Evolutionary conservation across 2,888 invertebrate genomes (phyloP).

Genomic region (Plemyria rubiginata): DNA sequence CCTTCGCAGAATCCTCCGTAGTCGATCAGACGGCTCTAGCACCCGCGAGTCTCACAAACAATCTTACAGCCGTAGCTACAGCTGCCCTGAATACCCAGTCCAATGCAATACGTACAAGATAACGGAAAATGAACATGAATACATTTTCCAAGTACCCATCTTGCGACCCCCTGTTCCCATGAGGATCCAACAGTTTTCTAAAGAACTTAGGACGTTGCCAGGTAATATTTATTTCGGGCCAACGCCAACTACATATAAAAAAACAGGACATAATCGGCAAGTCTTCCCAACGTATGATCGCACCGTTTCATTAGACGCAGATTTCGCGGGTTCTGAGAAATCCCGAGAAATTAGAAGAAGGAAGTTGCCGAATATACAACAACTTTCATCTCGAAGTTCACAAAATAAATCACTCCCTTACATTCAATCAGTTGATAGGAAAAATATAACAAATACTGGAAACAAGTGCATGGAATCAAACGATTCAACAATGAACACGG

Average conservation of each 20-base stretch:
- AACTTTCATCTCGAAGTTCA: slow-evolving; percentile 37
- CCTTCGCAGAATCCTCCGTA: slow-evolving; percentile 61
- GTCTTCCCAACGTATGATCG: slow-evolving; percentile 27
- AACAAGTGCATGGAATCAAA: slow-evolving; percentile 8
- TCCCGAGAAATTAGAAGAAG: slow-evolving; percentile 41
- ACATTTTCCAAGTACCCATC: slow-evolving; percentile 55
- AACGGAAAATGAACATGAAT: slow-evolving; percentile 61
- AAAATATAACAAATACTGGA: slow-evolving; percentile 17
- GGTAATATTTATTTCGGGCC: slow-evolving; percentile 45
- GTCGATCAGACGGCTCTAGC: slow-evolving; percentile 65
- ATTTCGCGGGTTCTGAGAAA: slow-evolving; percentile 37
- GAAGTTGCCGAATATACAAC: slow-evolving; percentile 52
- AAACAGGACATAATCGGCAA: slow-evolving; percentile 27
- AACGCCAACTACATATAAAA: slow-evolving; percentile 35
- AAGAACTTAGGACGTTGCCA: slow-evolving; percentile 43
- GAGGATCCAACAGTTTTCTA: slow-evolving; percentile 19
- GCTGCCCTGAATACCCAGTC: slow-evolving; percentile 65
- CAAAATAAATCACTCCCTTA: slow-evolving; percentile 49
- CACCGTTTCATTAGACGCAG: slow-evolving; percentile 41
- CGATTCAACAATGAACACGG: slow-evolving; percentile 15
- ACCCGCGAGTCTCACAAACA: slow-evolving; percentile 56
- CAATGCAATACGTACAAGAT: slow-evolving; percentile 64
- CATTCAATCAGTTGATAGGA: slow-evolving; percentile 41
- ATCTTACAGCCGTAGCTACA: slow-evolving; percentile 65
- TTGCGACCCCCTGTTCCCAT: slow-evolving; percentile 21